Percentiles rank a stretch among this genome's conserved stretches.
Conservation (phyloP, 2,888 invertebrate genomes). For the Acronicta aceris region DNA sequence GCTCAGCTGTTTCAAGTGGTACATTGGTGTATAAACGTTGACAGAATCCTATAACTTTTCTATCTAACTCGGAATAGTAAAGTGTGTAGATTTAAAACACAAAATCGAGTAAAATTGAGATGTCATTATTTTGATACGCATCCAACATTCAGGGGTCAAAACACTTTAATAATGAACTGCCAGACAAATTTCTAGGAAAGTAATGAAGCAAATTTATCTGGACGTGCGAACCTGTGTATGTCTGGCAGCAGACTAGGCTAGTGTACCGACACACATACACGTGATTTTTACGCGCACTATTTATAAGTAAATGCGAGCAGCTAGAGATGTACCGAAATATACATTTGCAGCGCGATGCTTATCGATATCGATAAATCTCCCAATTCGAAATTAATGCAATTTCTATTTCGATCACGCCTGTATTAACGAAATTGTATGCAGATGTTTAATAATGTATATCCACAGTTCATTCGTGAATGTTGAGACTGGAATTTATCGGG, state of each 20-base stretch:
- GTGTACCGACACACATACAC: slow-evolving; percentile 61
- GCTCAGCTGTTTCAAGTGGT: slow-evolving; percentile 26
- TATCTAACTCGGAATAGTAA: no score
- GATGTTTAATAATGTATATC: no score
- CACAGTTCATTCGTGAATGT: no score
- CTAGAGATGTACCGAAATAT: slow-evolving; percentile 66
- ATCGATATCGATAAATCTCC: slow-evolving; percentile 59
- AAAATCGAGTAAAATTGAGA: not conserved
- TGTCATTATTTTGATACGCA: slow-evolving; percentile 22
- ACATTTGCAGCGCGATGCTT: slow-evolving; percentile 59
- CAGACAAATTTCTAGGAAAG: slow-evolving; percentile 37
- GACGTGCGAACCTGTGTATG: slow-evolving; percentile 43
- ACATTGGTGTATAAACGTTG: slow-evolving; percentile 11
- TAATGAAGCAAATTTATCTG: slow-evolving; percentile 30
- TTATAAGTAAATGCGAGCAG: slow-evolving; percentile 69
- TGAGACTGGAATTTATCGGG: no score
- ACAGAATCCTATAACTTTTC: not conserved
- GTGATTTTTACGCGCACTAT: slow-evolving; percentile 76
- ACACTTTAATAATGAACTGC: slow-evolving; percentile 21
- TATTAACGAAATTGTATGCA: no score
- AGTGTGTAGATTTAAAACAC: not conserved
- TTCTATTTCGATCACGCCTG: not conserved
- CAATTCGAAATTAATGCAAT: not conserved
- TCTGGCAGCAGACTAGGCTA: slow-evolving; percentile 63
- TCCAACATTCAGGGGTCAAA: slow-evolving; percentile 21